phyloP scores from a whole-genome alignment of 2,888 invertebrate species.

The Teinopalpus imperialis region DNA sequence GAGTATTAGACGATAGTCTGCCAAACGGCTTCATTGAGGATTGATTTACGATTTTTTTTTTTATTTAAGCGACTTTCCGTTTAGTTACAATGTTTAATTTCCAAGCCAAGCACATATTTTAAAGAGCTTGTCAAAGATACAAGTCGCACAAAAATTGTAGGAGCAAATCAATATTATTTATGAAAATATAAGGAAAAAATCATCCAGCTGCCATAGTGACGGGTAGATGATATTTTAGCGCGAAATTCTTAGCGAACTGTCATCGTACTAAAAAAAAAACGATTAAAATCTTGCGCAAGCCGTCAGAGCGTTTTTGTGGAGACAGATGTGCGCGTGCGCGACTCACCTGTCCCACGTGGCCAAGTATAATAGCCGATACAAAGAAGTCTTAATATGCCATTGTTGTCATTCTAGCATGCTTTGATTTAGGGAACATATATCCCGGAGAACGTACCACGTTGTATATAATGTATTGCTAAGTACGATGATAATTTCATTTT shows the following conservation, averaged over 20 bases:
- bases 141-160: too few relatives aligned
- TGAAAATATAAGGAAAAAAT: constrained; percentile 18
- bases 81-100: too few relatives aligned
- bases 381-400: constrained; percentile 57
- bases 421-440: constrained; percentile 62
- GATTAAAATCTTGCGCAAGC: constrained; percentile 80
- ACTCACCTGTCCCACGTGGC: constrained; percentile 77
- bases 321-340: constrained; percentile 77
- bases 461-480: too few relatives aligned
- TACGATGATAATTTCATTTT: too few relatives aligned
- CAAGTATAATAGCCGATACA: constrained; percentile 63
- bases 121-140: too few relatives aligned
- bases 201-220: constrained; percentile 53
- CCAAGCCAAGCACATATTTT: too few relatives aligned
- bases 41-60: too few relatives aligned
- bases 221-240: constrained; percentile 58
- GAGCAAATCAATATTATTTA: too few relatives aligned
- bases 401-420: constrained; percentile 52
- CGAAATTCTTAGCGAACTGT: constrained; percentile 72
- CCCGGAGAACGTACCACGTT: too few relatives aligned
- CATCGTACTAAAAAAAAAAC: constrained; percentile 59
- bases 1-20: too few relatives aligned
- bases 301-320: constrained; percentile 56
- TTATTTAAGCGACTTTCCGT: too few relatives aligned
- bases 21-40: too few relatives aligned